Conservation (phyloP, 1,140 invertebrate species). For the Drosophila mauritiana region DNA sequence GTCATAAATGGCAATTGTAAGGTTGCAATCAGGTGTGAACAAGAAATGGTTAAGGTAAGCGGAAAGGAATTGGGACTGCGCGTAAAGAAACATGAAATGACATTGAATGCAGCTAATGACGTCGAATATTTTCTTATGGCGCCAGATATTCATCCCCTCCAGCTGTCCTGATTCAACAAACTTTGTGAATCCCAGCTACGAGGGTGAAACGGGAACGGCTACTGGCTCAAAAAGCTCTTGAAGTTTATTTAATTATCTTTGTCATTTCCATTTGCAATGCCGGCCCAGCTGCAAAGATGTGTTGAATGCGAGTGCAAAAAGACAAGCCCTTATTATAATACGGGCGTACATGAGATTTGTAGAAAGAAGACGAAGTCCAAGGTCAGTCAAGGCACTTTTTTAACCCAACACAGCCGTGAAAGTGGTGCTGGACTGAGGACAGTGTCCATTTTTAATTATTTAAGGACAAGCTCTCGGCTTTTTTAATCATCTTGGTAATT, state of each 20-base stretch:
- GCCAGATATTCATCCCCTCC: conserved; percentile 15
- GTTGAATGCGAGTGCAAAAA: conserved; percentile 7
- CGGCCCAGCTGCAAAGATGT: conserved; percentile 20
- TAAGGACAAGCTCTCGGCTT: conserved; percentile 18
- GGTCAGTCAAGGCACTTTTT: background rate
- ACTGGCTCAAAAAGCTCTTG: conserved; percentile 65
- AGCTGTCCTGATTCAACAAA: conserved; percentile 15
- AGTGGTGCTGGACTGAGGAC: background rate
- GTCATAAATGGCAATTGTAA: conserved; percentile 30
- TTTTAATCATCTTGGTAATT: conserved; percentile 55
- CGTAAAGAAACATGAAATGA: conserved; percentile 13
- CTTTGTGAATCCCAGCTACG: background rate
- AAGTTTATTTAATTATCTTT: conserved; percentile 75
- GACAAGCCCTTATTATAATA: background rate
- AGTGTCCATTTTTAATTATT: conserved; percentile 50
- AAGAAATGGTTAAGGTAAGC: conserved; percentile 27
- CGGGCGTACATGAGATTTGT: background rate
- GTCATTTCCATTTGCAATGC: conserved; percentile 61
- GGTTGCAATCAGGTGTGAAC: conserved; percentile 75
- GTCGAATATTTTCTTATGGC: conserved; percentile 55
- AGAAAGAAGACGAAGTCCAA: background rate
- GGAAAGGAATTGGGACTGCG: background rate
- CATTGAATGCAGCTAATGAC: conserved; percentile 76
- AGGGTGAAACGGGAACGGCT: conserved; percentile 24
- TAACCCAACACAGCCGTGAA: conserved; percentile 2